These are phyloP conservation scores for Naja naja DNA, from an alignment of 2,113 vertebrate genomes.

Conservation along the genomic window DNA sequence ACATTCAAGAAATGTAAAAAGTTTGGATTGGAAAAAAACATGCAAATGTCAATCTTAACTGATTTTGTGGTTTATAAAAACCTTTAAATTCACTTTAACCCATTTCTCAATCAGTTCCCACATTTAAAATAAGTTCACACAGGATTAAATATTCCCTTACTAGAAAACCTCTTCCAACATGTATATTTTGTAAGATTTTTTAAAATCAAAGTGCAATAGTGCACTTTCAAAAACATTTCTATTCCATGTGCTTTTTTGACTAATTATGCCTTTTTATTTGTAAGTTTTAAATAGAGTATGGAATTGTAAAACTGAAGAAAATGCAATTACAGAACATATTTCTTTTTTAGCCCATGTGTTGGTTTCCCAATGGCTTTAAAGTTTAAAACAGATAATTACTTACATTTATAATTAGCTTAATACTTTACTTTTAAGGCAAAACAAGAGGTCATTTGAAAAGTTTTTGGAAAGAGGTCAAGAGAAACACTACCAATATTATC, in stretches of 20 bases:
- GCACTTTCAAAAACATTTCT: neutral
- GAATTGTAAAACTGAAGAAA: neutral
- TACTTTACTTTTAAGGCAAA: slow-evolving; percentile 11
- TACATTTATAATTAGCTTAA: neutral
- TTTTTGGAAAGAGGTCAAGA: neutral
- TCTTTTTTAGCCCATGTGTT: neutral
- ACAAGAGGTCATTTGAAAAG: slow-evolving; percentile 39
- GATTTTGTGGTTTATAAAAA: neutral
- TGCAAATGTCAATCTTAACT: neutral
- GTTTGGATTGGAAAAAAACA: neutral
- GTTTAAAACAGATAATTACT: neutral
- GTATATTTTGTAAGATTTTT: neutral
- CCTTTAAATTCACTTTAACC: neutral
- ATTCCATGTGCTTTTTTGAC: neutral
- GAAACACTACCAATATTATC: slow-evolving; percentile 35
- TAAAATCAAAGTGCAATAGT: neutral
- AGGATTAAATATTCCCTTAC: neutral
- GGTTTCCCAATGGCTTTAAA: neutral
- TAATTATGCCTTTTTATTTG: neutral
- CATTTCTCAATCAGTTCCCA: neutral
- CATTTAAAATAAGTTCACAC: neutral
- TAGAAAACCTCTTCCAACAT: neutral
- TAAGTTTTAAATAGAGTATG: neutral
- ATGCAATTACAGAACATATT: neutral
- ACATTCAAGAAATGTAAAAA: neutral